Percentiles rank a stretch among this genome's conserved stretches.
Conservation (phyloP, 2,113 vertebrate species). For the Pica pica region DNA sequence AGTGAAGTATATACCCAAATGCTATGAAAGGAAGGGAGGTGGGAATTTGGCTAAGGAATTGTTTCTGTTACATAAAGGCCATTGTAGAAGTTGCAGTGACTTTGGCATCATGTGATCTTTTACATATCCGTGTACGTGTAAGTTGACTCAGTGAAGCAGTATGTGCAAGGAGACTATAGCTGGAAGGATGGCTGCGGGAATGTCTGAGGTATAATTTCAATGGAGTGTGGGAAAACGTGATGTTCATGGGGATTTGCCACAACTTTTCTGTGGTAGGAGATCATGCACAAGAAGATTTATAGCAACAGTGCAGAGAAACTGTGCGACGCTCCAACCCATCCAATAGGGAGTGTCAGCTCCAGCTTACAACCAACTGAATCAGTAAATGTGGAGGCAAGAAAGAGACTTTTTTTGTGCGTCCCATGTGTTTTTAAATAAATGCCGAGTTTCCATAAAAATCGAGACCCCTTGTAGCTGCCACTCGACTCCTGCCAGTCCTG, state of each 20-base stretch:
- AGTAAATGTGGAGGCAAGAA: neutral
- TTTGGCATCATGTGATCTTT: constrained; percentile 3
- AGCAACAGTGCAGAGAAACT: neutral
- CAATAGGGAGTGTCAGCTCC: neutral
- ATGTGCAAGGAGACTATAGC: neutral
- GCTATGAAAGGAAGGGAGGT: neutral
- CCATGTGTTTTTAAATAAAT: neutral
- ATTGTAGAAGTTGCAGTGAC: neutral
- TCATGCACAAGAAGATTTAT: neutral
- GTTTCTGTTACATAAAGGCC: neutral
- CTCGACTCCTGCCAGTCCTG: neutral
- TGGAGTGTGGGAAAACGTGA: neutral
- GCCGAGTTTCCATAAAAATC: neutral
- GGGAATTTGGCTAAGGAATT: neutral
- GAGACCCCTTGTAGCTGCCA: neutral
- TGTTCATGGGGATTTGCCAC: neutral
- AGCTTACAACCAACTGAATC: neutral
- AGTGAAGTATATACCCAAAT: neutral
- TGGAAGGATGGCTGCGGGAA: neutral
- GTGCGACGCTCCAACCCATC: neutral
- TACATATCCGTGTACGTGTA: neutral
- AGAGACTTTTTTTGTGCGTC: neutral
- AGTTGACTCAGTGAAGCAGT: neutral
- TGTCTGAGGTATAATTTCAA: neutral
- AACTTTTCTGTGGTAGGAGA: neutral